Evolutionary conservation across 2,888 invertebrate species (phyloP).

Genomic region (Euphydryas editha): DNA sequence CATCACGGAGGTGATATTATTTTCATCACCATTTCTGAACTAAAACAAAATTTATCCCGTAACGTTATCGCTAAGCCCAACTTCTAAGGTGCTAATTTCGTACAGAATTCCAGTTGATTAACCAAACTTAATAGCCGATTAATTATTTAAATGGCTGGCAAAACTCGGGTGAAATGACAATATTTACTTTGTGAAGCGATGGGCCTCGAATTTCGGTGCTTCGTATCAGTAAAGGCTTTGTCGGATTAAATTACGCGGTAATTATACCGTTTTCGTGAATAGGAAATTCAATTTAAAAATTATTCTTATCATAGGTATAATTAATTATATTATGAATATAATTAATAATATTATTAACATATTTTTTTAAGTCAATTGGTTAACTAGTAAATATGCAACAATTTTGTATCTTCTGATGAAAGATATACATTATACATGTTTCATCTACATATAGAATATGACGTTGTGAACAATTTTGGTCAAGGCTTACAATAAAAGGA

Average conservation of each 20-base stretch:
- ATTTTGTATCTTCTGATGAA: no score
- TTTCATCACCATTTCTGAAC: not conserved
- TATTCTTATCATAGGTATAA: not conserved
- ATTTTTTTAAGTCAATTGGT: no score
- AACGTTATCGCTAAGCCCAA: not conserved
- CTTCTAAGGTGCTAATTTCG: conserved; percentile 28
- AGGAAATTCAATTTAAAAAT: not conserved
- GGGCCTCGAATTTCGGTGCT: conserved; percentile 7
- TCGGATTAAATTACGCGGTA: conserved; percentile 7
- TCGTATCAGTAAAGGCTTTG: conserved; percentile 8
- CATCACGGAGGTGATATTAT: not conserved
- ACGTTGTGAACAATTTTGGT: no score
- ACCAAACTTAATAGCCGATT: conserved; percentile 25
- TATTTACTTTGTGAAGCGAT: conserved; percentile 25
- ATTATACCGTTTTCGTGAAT: conserved; percentile 4
- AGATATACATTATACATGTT: no score
- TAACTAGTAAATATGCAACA: no score
- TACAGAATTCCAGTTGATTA: conserved; percentile 23
- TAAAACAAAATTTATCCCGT: not conserved
- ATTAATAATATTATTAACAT: no score
- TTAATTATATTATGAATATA: not conserved
- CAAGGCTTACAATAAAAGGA: no score
- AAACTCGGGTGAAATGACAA: conserved; percentile 14
- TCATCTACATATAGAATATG: no score
- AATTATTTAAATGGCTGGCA: conserved; percentile 25